A percentile compares a stretch with the other conserved stretches of the same genome.
phyloP scores from a whole-genome alignment of 2,888 invertebrate species.

The Limnephilus auricula region DNA sequence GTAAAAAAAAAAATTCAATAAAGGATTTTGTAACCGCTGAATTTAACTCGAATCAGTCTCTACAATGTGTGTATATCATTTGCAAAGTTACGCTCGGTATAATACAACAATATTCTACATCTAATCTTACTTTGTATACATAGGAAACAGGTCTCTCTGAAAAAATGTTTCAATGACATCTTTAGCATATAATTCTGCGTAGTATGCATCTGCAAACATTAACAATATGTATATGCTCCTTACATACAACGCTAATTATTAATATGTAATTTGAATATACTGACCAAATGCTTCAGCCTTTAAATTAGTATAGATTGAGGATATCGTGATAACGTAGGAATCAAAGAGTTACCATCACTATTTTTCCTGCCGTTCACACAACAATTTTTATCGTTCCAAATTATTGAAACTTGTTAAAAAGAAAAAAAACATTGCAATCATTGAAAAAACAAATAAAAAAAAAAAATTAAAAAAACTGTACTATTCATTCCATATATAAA shows the following conservation, averaged over 20 bases:
- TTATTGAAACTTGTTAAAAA: not conserved
- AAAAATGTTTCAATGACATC: not conserved
- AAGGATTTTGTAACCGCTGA: not conserved
- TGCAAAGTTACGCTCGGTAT: not conserved
- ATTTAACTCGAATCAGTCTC: not conserved
- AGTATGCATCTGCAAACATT: constrained; percentile 16
- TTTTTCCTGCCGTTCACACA: not conserved
- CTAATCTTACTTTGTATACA: not conserved
- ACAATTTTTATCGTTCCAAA: not conserved
- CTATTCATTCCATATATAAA: too few species aligned
- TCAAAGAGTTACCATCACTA: not conserved
- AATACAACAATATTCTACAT: not conserved
- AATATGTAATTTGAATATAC: constrained; percentile 30
- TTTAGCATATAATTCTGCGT: not conserved
- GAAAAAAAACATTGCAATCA: not conserved
- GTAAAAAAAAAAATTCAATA: not conserved
- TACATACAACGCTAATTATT: constrained; percentile 35
- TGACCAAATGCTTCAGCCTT: constrained; percentile 52
- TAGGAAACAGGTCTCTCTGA: not conserved
- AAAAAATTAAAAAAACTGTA: too few species aligned
- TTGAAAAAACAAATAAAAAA: too few species aligned
- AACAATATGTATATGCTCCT: constrained; percentile 28
- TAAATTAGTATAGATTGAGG: constrained; percentile 43
- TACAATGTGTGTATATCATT: not conserved
- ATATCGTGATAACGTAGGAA: constrained; percentile 25